Conservation (phyloP, 2,113 vertebrate species). For the Cottus gobio region DNA sequence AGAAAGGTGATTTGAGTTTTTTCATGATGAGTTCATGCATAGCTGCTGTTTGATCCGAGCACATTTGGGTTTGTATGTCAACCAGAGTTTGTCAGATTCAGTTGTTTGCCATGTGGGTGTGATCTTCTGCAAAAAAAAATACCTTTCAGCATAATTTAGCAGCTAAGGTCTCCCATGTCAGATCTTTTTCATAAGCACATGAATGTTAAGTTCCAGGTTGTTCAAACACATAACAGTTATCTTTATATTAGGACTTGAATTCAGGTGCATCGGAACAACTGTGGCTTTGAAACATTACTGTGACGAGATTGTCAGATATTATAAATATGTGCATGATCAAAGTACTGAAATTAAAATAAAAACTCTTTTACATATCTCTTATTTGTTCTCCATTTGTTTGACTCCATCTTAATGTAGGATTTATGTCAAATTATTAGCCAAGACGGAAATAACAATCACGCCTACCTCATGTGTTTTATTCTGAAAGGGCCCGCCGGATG, state of each 20-base stretch:
- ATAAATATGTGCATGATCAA: background rate
- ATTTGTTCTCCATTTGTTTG: background rate
- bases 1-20: background rate
- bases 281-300: background rate
- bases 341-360: background rate
- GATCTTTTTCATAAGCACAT: too few relatives aligned
- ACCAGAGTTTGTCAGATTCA: background rate
- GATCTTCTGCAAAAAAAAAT: background rate
- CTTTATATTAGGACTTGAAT: background rate
- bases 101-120: background rate
- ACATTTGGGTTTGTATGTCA: too few relatives aligned
- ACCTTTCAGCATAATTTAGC: too few relatives aligned
- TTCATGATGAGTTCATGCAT: too few relatives aligned
- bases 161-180: too few relatives aligned
- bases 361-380: background rate
- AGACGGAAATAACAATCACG: background rate
- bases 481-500: constrained; percentile 34
- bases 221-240: background rate
- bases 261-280: background rate
- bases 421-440: background rate
- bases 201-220: too few relatives aligned
- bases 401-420: background rate
- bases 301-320: background rate
- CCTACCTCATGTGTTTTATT: background rate
- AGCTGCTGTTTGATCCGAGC: background rate